Base-by-base conservation (phyloP, 2,797 vertebrate species). In the Danio tinwini region DNA sequence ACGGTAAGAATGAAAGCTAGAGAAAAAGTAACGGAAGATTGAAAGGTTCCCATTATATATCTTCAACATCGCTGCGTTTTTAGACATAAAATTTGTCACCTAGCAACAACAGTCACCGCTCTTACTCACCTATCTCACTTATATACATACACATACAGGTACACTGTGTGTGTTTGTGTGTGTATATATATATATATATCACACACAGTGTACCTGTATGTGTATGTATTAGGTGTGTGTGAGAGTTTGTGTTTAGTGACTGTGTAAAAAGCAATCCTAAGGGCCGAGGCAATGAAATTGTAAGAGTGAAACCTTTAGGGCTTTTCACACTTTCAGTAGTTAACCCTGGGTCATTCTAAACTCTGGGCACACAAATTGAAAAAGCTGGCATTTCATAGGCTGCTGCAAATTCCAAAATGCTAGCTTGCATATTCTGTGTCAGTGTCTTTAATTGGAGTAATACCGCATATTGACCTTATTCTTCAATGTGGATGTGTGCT, bases 61-160 rank as follows among this genome's bases (percentile, higher is more conserved):
- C 49, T 69, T 71, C 49, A 17, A 42, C 56, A 75, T 52, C 50
- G 74, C 64, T 84, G 81, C 40, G 82, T 78, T 69, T 52, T 55
- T 52, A 50, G 6, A 29, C 19, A 2, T 45, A 68, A 21, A 37
- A 82, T 64, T 79, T 45, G 89, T 92, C 93, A 92, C 92, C 93
- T 91, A 92, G 93, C 91, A 89, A 92, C 90, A 88, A 82, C 86
- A 87, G 91, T 87, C 88, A 87, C 88, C 86, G 65, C 85, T 85
- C 86, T 80, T 62, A 45, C 82, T 83, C 76, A 83, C 84, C 88
- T 84, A 42, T 59, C 76, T 63, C 16, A 71, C 19, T 29, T 63
- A 82, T 44, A 76, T 85, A 85, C 39, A 42, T 40, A 74, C 21
- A 64, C 16, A 37, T 55, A 53, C 64, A 65, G 29, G 29, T 29